Conservation (phyloP, 2,888 invertebrate genomes). For the Pristionchus arcanus region DNA sequence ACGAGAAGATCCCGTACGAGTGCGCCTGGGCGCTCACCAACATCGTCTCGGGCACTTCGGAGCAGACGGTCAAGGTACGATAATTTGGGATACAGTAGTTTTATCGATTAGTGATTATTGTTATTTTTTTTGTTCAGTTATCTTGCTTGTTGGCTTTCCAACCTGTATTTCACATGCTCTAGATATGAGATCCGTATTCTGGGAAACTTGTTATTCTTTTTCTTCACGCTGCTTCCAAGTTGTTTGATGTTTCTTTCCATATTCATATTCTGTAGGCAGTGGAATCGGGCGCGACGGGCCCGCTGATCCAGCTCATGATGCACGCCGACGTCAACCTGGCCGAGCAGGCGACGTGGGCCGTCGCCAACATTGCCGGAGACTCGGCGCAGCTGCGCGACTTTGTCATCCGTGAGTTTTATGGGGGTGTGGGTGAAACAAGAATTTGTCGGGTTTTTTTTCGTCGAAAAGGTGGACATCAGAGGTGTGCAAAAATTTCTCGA, state of each 20-base stretch:
- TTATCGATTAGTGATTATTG: too few species aligned
- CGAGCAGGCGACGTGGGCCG: conserved; percentile 89
- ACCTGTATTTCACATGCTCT: neutral
- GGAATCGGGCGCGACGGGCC: conserved; percentile 89
- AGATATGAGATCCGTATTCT: neutral
- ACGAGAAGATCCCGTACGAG: conserved; percentile 87
- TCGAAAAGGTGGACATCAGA: too few species aligned
- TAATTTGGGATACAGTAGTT: neutral
- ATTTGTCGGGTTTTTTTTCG: too few species aligned
- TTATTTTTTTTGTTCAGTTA: too few species aligned
- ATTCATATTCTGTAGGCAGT: conserved; percentile 57
- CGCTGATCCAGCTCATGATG: conserved; percentile 87
- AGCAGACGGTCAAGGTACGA: conserved; percentile 86
- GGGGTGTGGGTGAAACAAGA: conserved; percentile 78
- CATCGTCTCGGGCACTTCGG: conserved; percentile 92
- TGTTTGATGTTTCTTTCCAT: neutral
- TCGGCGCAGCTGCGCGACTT: conserved; percentile 86
- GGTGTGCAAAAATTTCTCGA: too few species aligned
- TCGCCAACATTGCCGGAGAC: conserved; percentile 95
- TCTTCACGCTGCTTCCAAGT: neutral
- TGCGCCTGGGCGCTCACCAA: conserved; percentile 95
- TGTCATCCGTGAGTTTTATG: conserved; percentile 88
- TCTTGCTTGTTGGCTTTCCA: too few species aligned
- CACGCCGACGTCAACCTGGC: conserved; percentile 86
- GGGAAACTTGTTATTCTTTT: neutral